These are phyloP conservation scores for Nyctibius grandis DNA, from an alignment of 2,797 vertebrate species.

Conservation along the genomic window DNA sequence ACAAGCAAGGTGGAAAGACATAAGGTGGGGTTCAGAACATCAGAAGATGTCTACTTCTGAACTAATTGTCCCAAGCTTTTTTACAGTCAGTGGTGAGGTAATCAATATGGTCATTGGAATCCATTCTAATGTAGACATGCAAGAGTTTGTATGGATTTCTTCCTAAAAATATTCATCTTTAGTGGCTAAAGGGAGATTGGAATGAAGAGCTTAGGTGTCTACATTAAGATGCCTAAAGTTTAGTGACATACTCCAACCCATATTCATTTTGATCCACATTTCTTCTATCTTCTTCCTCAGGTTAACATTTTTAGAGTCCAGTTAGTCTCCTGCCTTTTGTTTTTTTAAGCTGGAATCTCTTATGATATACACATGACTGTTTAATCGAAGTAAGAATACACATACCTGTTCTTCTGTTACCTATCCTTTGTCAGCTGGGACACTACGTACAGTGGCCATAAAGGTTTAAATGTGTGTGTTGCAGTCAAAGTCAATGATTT, in stretches of 20 bases:
- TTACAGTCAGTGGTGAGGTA: background rate
- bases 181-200: background rate
- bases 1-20: background rate
- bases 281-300: background rate
- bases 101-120: background rate
- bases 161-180: background rate
- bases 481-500: background rate
- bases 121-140: background rate
- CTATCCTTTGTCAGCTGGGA: background rate
- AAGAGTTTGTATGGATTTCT: background rate
- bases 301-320: background rate
- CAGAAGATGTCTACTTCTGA: background rate
- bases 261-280: background rate
- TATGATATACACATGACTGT: background rate
- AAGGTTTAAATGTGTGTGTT: background rate
- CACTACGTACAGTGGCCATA: rapidly evolving
- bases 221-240: background rate
- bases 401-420: background rate
- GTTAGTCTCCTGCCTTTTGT: background rate
- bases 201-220: background rate
- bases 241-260: background rate
- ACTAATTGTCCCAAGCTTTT: background rate
- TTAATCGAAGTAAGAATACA: background rate
- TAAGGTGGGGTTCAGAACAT: background rate
- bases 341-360: background rate